Evolutionary conservation across 2,797 vertebrate genomes (phyloP).

Genomic region (Gephyroberyx darwinii): DNA sequence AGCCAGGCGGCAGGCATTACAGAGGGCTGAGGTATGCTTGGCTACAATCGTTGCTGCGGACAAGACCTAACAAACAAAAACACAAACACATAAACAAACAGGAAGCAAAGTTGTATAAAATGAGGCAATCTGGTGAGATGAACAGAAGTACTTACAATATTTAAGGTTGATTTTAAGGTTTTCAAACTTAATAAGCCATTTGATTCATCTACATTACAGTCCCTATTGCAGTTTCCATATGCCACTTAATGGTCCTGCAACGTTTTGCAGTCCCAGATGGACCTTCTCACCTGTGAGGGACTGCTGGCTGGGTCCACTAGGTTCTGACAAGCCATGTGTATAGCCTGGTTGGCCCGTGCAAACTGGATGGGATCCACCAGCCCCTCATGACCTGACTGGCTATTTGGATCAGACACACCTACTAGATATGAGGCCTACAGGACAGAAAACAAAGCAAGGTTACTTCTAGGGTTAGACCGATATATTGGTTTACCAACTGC

Average conservation of each 20-base stretch:
- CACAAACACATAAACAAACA: conserved; percentile 6
- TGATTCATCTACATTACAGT: conserved; percentile 29
- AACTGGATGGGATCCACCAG: conserved; percentile 98
- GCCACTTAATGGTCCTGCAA: not conserved
- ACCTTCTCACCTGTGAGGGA: conserved; percentile 90
- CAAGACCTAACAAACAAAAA: conserved; percentile 84
- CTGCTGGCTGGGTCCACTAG: conserved; percentile 96
- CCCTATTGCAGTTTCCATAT: conserved; percentile 1
- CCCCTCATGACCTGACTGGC: conserved; percentile 97
- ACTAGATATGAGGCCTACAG: conserved; percentile 94
- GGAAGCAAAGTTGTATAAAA: conserved; percentile 18
- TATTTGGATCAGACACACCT: conserved; percentile 97
- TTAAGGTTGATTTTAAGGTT: conserved; percentile 16
- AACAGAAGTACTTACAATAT: conserved; percentile 4
- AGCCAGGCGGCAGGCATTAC: conserved; percentile 96
- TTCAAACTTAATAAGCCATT: conserved; percentile 37
- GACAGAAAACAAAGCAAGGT: conserved; percentile 32
- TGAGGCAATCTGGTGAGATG: not conserved
- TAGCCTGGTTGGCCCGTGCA: conserved; percentile 95
- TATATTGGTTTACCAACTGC: not conserved
- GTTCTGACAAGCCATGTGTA: conserved; percentile 99
- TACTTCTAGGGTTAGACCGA: no score
- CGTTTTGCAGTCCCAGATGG: conserved; percentile 4
- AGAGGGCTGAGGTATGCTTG: conserved; percentile 97
- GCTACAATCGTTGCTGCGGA: conserved; percentile 98